A percentile compares a stretch with the other conserved stretches of the same genome.
phyloP scores from a whole-genome alignment of 2,113 vertebrate species.

The Toxotes chatareus region DNA sequence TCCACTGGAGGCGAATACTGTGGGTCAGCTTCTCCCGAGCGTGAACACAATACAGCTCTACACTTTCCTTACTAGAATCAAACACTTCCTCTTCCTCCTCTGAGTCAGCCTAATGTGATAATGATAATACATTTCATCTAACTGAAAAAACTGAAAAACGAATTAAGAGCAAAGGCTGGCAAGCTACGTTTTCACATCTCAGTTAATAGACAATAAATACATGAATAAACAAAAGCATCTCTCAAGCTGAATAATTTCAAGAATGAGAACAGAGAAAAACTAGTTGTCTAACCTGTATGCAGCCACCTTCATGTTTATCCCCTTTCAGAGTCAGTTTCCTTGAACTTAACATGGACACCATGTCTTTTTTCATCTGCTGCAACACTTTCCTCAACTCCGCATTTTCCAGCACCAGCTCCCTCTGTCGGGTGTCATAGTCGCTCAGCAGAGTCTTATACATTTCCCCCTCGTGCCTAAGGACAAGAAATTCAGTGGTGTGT shows the following conservation, averaged over 20 bases:
- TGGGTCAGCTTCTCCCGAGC: slow-evolving; percentile 95
- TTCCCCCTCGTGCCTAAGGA: slow-evolving; percentile 91
- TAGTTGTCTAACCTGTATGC: slow-evolving; percentile 80
- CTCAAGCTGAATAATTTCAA: background rate
- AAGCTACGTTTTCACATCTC: background rate
- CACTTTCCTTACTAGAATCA: slow-evolving; percentile 88
- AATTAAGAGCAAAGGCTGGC: background rate
- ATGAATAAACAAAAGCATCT: too few relatives aligned
- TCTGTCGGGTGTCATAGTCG: slow-evolving; percentile 92
- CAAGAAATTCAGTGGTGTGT: slow-evolving; percentile 46
- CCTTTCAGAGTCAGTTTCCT: slow-evolving; percentile 85
- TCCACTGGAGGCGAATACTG: slow-evolving; percentile 97
- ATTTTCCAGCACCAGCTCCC: slow-evolving; percentile 92
- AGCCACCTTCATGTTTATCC: slow-evolving; percentile 82
- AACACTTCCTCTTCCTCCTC: slow-evolving; percentile 91
- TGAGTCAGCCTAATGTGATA: slow-evolving; percentile 80
- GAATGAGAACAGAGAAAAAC: background rate
- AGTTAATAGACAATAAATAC: background rate
- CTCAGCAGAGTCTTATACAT: slow-evolving; percentile 94
- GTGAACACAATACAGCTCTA: slow-evolving; percentile 91
- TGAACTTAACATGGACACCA: slow-evolving; percentile 90
- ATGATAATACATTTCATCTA: background rate
- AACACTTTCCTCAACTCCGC: slow-evolving; percentile 94
- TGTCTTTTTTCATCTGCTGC: slow-evolving; percentile 98
- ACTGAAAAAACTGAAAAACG: background rate